These are phyloP conservation scores for Sphaeridia pumilis DNA, from an alignment of 2,888 invertebrate genomes.

Conservation along the genomic window DNA sequence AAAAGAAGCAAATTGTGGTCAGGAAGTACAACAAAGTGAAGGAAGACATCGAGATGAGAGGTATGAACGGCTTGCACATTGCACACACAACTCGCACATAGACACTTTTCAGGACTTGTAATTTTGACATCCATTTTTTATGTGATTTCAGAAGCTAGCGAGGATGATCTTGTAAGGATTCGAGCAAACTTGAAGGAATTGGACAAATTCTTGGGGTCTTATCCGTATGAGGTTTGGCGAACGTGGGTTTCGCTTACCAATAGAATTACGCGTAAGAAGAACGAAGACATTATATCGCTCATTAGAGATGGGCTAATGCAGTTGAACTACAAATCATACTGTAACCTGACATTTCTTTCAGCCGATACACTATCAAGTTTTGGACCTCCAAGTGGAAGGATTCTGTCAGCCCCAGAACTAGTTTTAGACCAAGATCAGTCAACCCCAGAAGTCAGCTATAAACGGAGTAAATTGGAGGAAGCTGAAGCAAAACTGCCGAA, in stretches of 20 bases:
- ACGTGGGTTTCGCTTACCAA: conserved; percentile 71
- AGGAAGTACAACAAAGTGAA: conserved; percentile 69
- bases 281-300: no score
- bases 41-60: conserved; percentile 57
- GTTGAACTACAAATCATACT: no score
- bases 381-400: conserved; percentile 59
- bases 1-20: conserved; percentile 67
- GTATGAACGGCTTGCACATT: no score
- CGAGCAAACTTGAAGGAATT: conserved; percentile 57
- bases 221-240: conserved; percentile 77
- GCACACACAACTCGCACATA: no score
- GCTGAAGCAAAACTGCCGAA: conserved; percentile 69
- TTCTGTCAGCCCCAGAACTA: conserved; percentile 70
- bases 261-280: conserved; percentile 53
- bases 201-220: conserved; percentile 72
- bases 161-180: conserved; percentile 51
- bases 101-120: no score
- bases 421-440: conserved; percentile 40
- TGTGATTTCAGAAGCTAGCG: conserved; percentile 45
- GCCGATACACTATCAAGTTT: conserved; percentile 50
- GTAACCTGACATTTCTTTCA: no score
- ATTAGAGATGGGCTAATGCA: no score
- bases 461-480: conserved; percentile 46
- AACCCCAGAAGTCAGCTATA: conserved; percentile 13
- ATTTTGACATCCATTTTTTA: no score